A percentile compares a stretch with the other conserved stretches of the same genome.
phyloP scores from a whole-genome alignment of 1,140 invertebrate genomes.

The Drosophila leontia region DNA sequence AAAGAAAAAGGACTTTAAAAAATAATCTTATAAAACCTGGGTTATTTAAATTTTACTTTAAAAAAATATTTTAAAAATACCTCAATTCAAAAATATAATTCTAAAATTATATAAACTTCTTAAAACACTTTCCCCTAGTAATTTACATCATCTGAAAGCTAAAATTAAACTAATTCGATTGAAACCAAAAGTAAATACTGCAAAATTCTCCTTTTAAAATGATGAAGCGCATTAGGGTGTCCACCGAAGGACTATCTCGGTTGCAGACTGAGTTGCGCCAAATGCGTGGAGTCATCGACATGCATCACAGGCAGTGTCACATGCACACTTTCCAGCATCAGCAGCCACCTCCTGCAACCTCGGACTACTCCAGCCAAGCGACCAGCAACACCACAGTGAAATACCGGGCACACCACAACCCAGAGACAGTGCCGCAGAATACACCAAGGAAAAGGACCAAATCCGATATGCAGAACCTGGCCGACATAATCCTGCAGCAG shows the following conservation, averaged over 20 bases:
- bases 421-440: background rate
- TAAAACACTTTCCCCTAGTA: background rate
- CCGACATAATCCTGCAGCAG: constrained; percentile 35
- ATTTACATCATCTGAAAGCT: background rate
- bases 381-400: background rate
- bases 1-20: background rate
- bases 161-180: constrained; percentile 14
- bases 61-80: background rate
- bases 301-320: background rate
- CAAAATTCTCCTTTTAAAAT: constrained; percentile 22
- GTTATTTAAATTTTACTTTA: background rate
- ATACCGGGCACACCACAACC: too few species aligned
- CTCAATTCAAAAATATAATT: background rate
- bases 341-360: background rate
- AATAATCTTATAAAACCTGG: background rate
- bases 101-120: background rate
- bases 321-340: background rate
- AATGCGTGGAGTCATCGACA: background rate
- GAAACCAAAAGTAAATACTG: background rate
- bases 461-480: background rate
- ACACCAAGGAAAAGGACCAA: background rate
- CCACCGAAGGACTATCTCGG: background rate
- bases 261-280: constrained; percentile 2
- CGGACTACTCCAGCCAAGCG: background rate
- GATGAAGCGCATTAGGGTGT: constrained; percentile 1